These are phyloP conservation scores for Pedetes capensis DNA, from an alignment of 2,113 vertebrate species.

Conservation along the genomic window DNA sequence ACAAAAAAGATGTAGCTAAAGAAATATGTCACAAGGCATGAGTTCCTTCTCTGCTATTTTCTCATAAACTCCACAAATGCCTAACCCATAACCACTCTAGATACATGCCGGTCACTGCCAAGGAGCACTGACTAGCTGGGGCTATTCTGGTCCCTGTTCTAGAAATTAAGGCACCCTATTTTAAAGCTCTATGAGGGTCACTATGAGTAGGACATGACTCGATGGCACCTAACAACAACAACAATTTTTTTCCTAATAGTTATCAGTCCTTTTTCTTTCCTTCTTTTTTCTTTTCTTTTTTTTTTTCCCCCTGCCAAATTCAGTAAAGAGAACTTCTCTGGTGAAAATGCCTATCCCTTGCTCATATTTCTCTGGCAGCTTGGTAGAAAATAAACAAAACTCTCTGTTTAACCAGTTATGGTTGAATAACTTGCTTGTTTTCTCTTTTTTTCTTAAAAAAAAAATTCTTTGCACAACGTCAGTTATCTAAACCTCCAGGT, in stretches of 20 bases:
- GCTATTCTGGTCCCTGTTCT: background rate
- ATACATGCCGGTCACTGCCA: background rate
- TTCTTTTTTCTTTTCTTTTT: background rate
- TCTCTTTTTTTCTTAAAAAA: conserved; percentile 23
- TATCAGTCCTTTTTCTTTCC: background rate
- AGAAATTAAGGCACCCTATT: conserved; percentile 9
- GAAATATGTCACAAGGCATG: conserved; percentile 26
- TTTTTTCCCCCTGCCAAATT: conserved; percentile 4
- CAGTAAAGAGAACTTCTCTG: conserved; percentile 51
- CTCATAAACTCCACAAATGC: conserved; percentile 12
- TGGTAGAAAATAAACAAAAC: conserved; percentile 26
- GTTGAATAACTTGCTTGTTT: conserved; percentile 12
- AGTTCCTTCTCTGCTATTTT: conserved; percentile 37
- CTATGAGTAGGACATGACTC: too few species aligned
- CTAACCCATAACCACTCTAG: background rate
- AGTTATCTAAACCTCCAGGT: conserved; percentile 47
- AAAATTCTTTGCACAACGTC: background rate
- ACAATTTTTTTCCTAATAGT: background rate
- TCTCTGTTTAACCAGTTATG: conserved; percentile 7
- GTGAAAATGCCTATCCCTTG: conserved; percentile 36
- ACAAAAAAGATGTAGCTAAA: conserved; percentile 36
- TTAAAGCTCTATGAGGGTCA: too few species aligned
- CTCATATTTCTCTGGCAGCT: conserved; percentile 33
- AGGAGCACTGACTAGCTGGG: background rate
- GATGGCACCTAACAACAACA: too few species aligned